phyloP scores from a whole-genome alignment of 1,140 invertebrate genomes.

The Manduca sexta region DNA sequence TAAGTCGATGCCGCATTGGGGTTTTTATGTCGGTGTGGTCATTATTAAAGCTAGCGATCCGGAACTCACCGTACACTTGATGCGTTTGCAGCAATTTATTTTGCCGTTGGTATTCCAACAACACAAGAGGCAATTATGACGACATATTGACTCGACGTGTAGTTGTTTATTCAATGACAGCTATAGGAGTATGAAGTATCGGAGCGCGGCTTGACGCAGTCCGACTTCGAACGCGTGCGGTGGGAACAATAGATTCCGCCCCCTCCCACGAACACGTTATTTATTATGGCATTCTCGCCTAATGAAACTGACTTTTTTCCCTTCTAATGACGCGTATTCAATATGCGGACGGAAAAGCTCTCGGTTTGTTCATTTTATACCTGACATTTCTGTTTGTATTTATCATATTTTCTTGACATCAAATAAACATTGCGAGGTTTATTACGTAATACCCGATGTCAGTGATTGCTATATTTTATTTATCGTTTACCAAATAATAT shows the following conservation, averaged over 20 bases:
- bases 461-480: too few relatives aligned
- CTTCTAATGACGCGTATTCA: conserved; percentile 23
- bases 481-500: too few relatives aligned
- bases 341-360: conserved; percentile 13
- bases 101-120: conserved; percentile 16
- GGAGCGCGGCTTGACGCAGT: conserved; percentile 15
- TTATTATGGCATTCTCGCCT: conserved; percentile 31
- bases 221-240: conserved; percentile 6
- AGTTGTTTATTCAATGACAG: conserved; percentile 34
- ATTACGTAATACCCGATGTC: too few relatives aligned
- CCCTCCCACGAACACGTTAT: conserved; percentile 25
- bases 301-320: conserved; percentile 28
- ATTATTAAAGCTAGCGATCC: conserved; percentile 39
- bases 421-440: too few relatives aligned
- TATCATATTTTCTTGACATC: too few relatives aligned
- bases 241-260: conserved; percentile 22
- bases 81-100: conserved; percentile 26
- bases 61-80: conserved; percentile 22
- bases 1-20: neutral
- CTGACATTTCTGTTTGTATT: too few relatives aligned
- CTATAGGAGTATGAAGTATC: conserved; percentile 22
- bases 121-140: conserved; percentile 48
- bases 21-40: conserved; percentile 16
- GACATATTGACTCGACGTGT: conserved; percentile 35
- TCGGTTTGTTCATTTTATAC: neutral